These are phyloP conservation scores for Dolichotis patagonum DNA, from an alignment of 2,113 vertebrate genomes.

Conservation along the genomic window DNA sequence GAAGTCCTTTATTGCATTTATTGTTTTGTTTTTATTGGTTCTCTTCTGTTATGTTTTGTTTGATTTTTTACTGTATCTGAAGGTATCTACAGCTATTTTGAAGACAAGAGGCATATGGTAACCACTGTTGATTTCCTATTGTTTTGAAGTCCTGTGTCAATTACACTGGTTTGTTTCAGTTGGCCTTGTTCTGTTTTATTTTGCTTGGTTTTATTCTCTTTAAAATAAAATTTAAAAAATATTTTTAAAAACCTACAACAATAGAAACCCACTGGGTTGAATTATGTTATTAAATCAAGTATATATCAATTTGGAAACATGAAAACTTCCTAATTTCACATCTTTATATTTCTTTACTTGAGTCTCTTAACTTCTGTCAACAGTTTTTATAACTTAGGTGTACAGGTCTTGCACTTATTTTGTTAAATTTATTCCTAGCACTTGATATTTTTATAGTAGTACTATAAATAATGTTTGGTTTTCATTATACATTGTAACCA, in stretches of 20 bases:
- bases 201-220: too few species aligned
- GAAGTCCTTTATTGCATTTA: too few species aligned
- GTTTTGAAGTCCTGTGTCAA: too few species aligned
- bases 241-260: neutral
- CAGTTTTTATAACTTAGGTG: slow-evolving; percentile 7
- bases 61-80: too few species aligned
- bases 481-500: neutral
- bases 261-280: neutral
- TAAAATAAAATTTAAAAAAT: too few species aligned
- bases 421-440: neutral
- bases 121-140: too few species aligned
- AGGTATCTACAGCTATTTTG: too few species aligned
- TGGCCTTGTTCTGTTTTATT: too few species aligned
- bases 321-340: neutral
- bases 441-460: slow-evolving; percentile 14
- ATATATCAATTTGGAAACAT: slow-evolving; percentile 14
- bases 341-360: slow-evolving; percentile 16
- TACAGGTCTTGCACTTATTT: neutral
- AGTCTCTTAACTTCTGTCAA: neutral
- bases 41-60: too few species aligned
- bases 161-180: too few species aligned
- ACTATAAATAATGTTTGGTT: neutral
- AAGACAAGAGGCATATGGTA: too few species aligned
- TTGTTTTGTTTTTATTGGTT: too few species aligned
- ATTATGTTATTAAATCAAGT: slow-evolving; percentile 40